Evolutionary conservation across 2,113 vertebrate species (phyloP), one percentile per base, ranked within the genome.

Genomic region (Anseranas semipalmata): DNA sequence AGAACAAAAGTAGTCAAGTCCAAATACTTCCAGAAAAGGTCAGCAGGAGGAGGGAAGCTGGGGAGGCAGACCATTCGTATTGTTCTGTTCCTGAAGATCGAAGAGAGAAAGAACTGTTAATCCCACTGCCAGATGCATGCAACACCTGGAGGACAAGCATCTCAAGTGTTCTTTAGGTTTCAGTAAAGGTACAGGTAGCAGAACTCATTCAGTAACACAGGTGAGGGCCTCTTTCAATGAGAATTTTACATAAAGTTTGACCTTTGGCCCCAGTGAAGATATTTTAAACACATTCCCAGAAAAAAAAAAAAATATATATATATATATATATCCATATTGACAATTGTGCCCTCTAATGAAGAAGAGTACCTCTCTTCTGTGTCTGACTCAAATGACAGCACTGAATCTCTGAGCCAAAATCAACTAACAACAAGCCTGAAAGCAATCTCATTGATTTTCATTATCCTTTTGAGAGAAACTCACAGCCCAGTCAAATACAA

Each of bases 21-120:
- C 91, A 98, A 84, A 87, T 98, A 98, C 92, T 99, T 98, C 98
- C 98, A 98, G 60, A 98, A 98, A 30, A 98, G 97, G 45, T 99
- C 98, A 28, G 98, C 98, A 20, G 98, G 98, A 73, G 97, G 96
- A 45, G 98, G 98, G 80, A 98, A 99, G 91, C 95, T 98, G 73
- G 98, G 97, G 18, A 98, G 97, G 85, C 98, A 99, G 27, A 97
- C 97, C 85, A 94, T 98, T 55, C 98, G 96, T 27, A 98, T 97
- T 16, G 97, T 97, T 73, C 93, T 94, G 94, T 98, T 98, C 70
- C 98, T 98, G 96, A 27, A 52, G 86, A 63, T 35, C 24, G 90
- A 87, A 92, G 94, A 63, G 18, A 96, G 46, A 96, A 73, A 95
- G 58, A 94, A 32, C n/a, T 48, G 43, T 90, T 72, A 92, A 0